Evolutionary conservation across 2,888 invertebrate species (phyloP).

Genomic region (Synergus laeviventris): DNA sequence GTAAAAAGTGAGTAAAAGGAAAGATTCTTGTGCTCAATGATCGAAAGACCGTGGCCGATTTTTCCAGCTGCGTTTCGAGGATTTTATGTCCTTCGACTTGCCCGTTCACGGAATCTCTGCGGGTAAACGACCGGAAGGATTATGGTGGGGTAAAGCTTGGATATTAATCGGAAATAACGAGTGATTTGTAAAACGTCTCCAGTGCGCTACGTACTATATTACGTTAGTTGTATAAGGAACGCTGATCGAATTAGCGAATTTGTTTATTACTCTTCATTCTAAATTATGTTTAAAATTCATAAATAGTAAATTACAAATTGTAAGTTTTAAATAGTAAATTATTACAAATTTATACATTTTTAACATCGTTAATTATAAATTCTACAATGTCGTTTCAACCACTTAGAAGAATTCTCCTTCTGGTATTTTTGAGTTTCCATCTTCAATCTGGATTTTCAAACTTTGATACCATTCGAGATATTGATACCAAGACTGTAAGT

Average conservation of each 20-base stretch:
- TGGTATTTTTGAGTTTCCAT: slow-evolving; percentile 39
- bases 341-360: neutral
- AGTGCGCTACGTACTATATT: slow-evolving; percentile 9
- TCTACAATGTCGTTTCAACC: neutral
- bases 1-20: slow-evolving; percentile 32
- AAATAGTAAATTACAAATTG: neutral
- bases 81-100: slow-evolving; percentile 55
- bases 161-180: slow-evolving; percentile 58
- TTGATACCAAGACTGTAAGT: slow-evolving; percentile 65
- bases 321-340: neutral
- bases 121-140: slow-evolving; percentile 54
- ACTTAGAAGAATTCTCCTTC: slow-evolving; percentile 20
- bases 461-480: slow-evolving; percentile 62
- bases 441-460: slow-evolving; percentile 47
- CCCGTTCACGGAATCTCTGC: slow-evolving; percentile 55
- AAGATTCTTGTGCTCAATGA: slow-evolving; percentile 15
- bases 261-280: neutral
- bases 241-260: neutral
- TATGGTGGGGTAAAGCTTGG: slow-evolving; percentile 54
- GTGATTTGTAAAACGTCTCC: slow-evolving; percentile 46
- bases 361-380: neutral
- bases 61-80: slow-evolving; percentile 47
- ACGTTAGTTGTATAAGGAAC: slow-evolving; percentile 10
- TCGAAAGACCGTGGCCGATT: slow-evolving; percentile 39
- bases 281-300: neutral